Conservation (phyloP, 2,113 vertebrate genomes). For the zebrafish (Danio rerio) region DNA sequence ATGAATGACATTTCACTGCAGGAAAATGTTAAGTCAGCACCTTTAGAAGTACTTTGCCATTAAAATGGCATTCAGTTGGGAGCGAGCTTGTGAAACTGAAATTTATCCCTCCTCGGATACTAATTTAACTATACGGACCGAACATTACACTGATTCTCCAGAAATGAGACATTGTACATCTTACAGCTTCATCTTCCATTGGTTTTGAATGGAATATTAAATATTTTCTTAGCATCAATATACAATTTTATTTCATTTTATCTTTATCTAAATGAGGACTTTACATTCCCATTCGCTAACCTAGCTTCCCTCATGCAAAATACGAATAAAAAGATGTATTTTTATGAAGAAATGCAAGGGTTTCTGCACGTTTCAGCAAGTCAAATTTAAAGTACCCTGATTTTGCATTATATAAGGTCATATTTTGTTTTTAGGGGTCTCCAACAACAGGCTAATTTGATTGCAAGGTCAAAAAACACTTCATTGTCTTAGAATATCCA, state of each 20-base stretch:
- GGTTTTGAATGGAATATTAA: not conserved
- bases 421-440: too few relatives aligned
- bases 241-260: not conserved
- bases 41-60: conserved; percentile 35
- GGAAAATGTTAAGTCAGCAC: conserved; percentile 4
- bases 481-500: too few relatives aligned
- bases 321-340: not conserved
- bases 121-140: not conserved
- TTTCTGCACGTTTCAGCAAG: too few relatives aligned
- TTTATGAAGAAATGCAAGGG: too few relatives aligned
- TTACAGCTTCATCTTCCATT: not conserved
- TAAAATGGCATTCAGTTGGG: conserved; percentile 1
- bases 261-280: not conserved
- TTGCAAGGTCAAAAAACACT: too few relatives aligned
- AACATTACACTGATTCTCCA: conserved; percentile 6
- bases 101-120: not conserved
- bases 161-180: not conserved
- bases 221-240: not conserved
- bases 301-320: not conserved
- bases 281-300: not conserved
- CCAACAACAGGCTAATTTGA: too few relatives aligned
- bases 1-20: not conserved
- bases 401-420: too few relatives aligned
- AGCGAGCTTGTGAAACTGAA: not conserved
- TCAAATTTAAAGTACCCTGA: too few relatives aligned